These are phyloP conservation scores for Chlorospingus semifuscus DNA, from an alignment of 2,797 vertebrate genomes.

Conservation along the genomic window DNA sequence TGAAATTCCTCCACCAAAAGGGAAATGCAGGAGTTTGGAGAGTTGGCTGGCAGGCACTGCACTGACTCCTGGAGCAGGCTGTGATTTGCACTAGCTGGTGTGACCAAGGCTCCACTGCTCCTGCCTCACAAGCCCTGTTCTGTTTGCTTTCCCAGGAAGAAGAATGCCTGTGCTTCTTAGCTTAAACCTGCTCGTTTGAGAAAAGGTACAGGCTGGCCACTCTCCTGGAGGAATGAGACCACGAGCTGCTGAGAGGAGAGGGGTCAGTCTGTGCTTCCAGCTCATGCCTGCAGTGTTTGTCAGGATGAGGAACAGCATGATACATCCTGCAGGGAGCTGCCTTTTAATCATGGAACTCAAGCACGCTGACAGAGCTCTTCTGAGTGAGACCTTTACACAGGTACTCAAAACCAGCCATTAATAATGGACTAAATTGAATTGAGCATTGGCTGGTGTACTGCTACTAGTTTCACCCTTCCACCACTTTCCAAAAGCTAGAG, in stretches of 20 bases:
- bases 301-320: neutral
- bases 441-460: neutral
- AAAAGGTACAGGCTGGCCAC: neutral
- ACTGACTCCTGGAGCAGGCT: rapidly evolving
- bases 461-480: neutral
- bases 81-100: neutral
- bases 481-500: neutral
- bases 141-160: neutral
- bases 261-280: neutral
- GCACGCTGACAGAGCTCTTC: neutral
- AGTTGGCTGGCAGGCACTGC: neutral
- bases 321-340: neutral
- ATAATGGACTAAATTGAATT: neutral
- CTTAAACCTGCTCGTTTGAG: neutral
- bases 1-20: neutral
- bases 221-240: neutral
- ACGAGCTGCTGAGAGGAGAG: neutral
- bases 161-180: neutral
- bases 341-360: neutral
- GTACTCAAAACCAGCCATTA: neutral
- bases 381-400: neutral
- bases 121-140: neutral
- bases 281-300: neutral
- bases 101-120: neutral
- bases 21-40: neutral